phyloP scores from a whole-genome alignment of 2,797 vertebrate genomes.

The Phalloptychus januarius region DNA sequence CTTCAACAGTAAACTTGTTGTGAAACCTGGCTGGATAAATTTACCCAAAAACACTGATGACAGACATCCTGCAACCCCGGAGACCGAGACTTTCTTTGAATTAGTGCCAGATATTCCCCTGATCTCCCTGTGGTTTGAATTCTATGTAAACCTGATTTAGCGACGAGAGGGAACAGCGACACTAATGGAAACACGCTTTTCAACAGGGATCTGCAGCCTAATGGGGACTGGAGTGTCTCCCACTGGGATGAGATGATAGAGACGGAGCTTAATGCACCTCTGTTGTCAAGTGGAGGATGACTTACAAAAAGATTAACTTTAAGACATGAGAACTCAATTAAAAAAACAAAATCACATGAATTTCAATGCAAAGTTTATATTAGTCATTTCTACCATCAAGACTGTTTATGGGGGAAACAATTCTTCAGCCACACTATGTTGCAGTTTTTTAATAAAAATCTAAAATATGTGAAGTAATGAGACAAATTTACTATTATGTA shows the following conservation, averaged over 20 bases:
- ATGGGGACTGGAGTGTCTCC: constrained; percentile 29
- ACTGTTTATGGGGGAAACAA: background rate
- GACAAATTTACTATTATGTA: background rate
- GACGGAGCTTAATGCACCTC: constrained; percentile 30
- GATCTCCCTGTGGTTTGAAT: constrained; percentile 32
- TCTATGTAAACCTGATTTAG: constrained; percentile 38
- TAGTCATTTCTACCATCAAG: background rate
- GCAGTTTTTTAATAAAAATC: background rate
- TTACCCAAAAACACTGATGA: constrained; percentile 1
- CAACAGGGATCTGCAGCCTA: constrained; percentile 43
- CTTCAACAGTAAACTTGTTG: constrained; percentile 28
- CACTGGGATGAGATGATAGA: constrained; percentile 35
- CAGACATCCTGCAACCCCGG: constrained; percentile 62
- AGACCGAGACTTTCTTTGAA: constrained; percentile 62
- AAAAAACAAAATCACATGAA: background rate
- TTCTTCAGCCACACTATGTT: background rate
- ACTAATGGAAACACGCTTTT: constrained; percentile 58
- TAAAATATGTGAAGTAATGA: background rate
- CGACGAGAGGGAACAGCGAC: constrained; percentile 27
- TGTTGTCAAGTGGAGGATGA: constrained; percentile 22
- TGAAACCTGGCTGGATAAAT: constrained; percentile 1
- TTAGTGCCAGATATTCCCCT: constrained; percentile 28
- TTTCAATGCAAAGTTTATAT: background rate
- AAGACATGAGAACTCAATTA: background rate
- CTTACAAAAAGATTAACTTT: constrained; percentile 32